Conservation (phyloP, 2,888 invertebrate species). For the Labia minor region DNA sequence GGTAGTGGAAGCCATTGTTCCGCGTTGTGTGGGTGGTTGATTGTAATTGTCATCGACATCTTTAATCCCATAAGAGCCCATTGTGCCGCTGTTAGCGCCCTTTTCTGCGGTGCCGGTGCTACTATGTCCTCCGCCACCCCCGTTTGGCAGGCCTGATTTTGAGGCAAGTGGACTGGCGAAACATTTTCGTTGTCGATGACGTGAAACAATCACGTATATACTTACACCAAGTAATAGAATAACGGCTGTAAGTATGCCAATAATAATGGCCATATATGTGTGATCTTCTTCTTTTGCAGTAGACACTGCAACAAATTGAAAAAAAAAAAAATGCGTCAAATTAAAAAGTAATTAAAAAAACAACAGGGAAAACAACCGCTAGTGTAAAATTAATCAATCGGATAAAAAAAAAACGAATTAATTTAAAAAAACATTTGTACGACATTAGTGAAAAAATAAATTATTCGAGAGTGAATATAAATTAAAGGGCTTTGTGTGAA, state of each 20-base stretch:
- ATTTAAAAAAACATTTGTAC: not conserved
- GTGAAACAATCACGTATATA: conserved; percentile 58
- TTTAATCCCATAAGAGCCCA: conserved; percentile 45
- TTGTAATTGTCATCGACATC: conserved; percentile 42
- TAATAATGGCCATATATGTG: conserved; percentile 62
- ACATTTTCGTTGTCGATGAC: conserved; percentile 60
- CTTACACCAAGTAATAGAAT: conserved; percentile 60
- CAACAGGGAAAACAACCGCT: not conserved
- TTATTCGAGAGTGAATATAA: too few relatives aligned
- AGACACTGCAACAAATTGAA: conserved; percentile 40
- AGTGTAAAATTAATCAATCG: not conserved
- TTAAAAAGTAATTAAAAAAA: not conserved
- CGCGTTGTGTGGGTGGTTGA: conserved; percentile 27
- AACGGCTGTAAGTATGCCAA: conserved; percentile 63
- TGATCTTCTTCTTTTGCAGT: conserved; percentile 59
- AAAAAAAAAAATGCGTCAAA: not conserved
- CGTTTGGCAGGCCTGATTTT: conserved; percentile 39
- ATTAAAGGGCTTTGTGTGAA: too few relatives aligned
- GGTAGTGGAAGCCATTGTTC: conserved; percentile 37
- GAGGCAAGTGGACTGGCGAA: conserved; percentile 59
- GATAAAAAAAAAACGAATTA: not conserved
- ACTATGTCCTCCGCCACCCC: conserved; percentile 33
- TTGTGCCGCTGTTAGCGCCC: conserved; percentile 33
- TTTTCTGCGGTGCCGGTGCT: conserved; percentile 39
- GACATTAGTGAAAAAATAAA: not conserved